Evolutionary conservation across 2,113 vertebrate genomes (phyloP).

Genomic region (Semnornis frantzii): DNA sequence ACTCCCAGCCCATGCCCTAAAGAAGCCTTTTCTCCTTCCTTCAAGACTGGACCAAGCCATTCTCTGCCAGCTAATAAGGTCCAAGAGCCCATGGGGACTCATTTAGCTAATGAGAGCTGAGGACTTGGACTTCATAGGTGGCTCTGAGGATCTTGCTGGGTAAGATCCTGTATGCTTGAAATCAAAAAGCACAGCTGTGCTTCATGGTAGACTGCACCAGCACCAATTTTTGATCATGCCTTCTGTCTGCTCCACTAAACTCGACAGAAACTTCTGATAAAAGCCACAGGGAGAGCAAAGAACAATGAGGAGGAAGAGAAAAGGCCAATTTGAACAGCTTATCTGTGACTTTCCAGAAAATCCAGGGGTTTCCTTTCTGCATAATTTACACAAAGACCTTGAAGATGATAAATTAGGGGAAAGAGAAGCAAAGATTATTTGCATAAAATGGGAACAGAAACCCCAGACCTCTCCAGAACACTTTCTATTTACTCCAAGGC

Average conservation of each 20-base stretch:
- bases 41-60: not conserved
- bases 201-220: not conserved
- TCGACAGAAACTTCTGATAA: slow-evolving; percentile 6
- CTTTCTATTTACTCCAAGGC: not conserved
- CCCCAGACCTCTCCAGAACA: not conserved
- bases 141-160: not conserved
- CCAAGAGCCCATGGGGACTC: not conserved
- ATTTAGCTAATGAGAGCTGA: not conserved
- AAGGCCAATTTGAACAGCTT: slow-evolving; percentile 13
- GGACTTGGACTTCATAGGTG: not conserved
- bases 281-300: slow-evolving; percentile 26
- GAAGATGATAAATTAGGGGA: slow-evolving; percentile 30
- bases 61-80: not conserved
- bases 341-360: slow-evolving; percentile 18
- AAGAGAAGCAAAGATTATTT: slow-evolving; percentile 40
- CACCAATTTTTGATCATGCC: not conserved
- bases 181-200: not conserved
- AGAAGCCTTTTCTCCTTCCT: not conserved
- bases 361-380: not conserved
- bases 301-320: slow-evolving; percentile 26
- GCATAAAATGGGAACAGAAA: slow-evolving; percentile 27
- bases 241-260: slow-evolving; percentile 12
- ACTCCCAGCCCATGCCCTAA: not conserved
- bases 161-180: not conserved
- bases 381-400: slow-evolving; percentile 24